Percentiles rank a stretch among this genome's conserved stretches.
These are phyloP conservation scores for Omphaloscelis lunosa DNA, from an alignment of 2,888 invertebrate species.

Conservation along the genomic window DNA sequence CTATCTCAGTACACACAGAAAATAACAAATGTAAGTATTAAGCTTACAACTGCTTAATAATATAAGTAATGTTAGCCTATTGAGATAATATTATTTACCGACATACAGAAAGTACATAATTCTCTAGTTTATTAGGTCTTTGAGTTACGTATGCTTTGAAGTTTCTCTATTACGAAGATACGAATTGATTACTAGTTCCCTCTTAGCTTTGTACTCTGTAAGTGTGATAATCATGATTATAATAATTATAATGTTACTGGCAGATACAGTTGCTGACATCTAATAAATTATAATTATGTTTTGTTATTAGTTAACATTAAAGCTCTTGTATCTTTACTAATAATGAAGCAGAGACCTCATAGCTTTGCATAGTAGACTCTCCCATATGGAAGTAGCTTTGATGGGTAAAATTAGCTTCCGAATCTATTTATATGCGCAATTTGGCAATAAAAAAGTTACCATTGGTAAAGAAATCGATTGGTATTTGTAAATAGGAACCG, in stretches of 20 bases:
- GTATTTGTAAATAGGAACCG: too few species aligned
- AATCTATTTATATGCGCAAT: too few species aligned
- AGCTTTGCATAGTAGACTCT: too few species aligned
- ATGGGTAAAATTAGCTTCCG: too few species aligned
- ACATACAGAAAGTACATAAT: neutral
- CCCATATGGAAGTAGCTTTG: too few species aligned
- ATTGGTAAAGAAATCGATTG: too few species aligned
- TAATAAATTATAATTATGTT: neutral
- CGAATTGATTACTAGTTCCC: constrained; percentile 5
- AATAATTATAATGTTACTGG: neutral
- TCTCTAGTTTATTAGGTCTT: neutral
- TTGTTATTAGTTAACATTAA: too few species aligned
- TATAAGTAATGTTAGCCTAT: neutral
- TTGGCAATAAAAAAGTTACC: too few species aligned
- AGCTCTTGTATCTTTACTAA: too few species aligned
- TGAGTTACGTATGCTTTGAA: constrained; percentile 27
- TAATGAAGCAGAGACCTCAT: too few species aligned
- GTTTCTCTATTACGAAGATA: neutral
- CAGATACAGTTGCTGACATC: neutral
- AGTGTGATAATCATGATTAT: neutral
- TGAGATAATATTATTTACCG: neutral
- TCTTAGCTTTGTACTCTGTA: neutral
- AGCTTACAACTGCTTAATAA: too few species aligned
- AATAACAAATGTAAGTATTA: neutral
- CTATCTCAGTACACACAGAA: too few species aligned